A percentile compares a stretch with the other conserved stretches of the same genome.
Evolutionary conservation across 2,113 vertebrate species (phyloP).

Genomic region (Melanostigma gelatinosum): DNA sequence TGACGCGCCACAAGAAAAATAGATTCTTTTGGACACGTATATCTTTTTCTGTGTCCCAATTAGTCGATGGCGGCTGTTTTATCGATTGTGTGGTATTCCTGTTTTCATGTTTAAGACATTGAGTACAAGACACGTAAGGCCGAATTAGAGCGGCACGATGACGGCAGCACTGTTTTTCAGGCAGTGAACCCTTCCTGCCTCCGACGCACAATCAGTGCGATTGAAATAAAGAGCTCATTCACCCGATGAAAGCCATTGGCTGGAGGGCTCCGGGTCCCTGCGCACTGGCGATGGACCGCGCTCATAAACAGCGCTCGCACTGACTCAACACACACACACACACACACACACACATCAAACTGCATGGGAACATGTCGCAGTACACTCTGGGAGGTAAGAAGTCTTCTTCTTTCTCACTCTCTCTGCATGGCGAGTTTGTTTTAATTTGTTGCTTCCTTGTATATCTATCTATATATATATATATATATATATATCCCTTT

Average conservation of each 20-base stretch:
- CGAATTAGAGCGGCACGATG: neutral
- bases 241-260: constrained; percentile 23
- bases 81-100: neutral
- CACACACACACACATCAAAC: neutral
- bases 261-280: constrained; percentile 47
- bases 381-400: constrained; percentile 71
- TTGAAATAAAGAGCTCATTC: constrained; percentile 30
- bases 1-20: too few species aligned
- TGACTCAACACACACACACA: constrained; percentile 25
- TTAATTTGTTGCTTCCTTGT: neutral
- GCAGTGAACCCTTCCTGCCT: constrained; percentile 14
- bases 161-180: neutral
- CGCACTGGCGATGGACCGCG: constrained; percentile 25
- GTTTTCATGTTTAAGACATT: neutral
- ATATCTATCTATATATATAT: neutral
- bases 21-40: neutral
- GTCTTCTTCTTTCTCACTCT: neutral
- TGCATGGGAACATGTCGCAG: constrained; percentile 66
- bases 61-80: neutral
- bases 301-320: constrained; percentile 25
- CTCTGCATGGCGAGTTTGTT: neutral
- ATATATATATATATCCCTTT: too few species aligned
- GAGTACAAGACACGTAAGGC: neutral
- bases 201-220: constrained; percentile 4
- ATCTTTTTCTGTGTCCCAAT: neutral